Evolutionary conservation across 1,140 invertebrate species (phyloP), one percentile per base, ranked within the genome.

Genomic region (Atta colombica): DNA sequence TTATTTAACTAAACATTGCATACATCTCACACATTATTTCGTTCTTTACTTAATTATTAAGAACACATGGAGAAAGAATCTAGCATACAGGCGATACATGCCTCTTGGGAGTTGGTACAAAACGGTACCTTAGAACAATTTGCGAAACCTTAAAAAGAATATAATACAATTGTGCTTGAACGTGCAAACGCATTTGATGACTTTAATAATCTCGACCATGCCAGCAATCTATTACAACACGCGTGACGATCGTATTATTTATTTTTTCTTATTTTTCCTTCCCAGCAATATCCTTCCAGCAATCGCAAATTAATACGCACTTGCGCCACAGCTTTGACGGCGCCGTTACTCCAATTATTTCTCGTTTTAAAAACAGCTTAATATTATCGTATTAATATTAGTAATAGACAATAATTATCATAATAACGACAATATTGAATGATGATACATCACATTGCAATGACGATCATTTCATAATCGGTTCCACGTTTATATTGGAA

Each of bases 401-500:
- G 35, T 51, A 35, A 35, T 35, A 53, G 35, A 61, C 60, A 61
- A 18, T 71, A 71, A 60, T 60, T 25, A 71, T 71, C 14, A n/a
- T 28, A 49, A 80, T 53, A 80, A 80, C 8, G 58, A 63, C 25
- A 53, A 82, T 74, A 39, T 3, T 49, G 51, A 5, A 81, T 71
- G 28, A 55, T 31, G 14, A 28, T 10, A n/a, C 31, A 14, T 28
- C 12, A n/a, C 28, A 45, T 18, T n/a, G n/a, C 18, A 55, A 71
- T 58, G 5, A 61, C 25, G 18, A 60, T 61, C 14, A 18, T 58
- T 74, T 31, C 25, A n/a, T 31, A 55, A 14, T 77, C 39, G 6
- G 51, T 28, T 78, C 3, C 25, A 21, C 3, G 25, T 65, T 78
- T 45, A 28, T 55, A 39, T n/a, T 68, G 35, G 14, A 25, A n/a